phyloP scores from a whole-genome alignment of 2,797 vertebrate species.

The Hoplostethus atlanticus region DNA sequence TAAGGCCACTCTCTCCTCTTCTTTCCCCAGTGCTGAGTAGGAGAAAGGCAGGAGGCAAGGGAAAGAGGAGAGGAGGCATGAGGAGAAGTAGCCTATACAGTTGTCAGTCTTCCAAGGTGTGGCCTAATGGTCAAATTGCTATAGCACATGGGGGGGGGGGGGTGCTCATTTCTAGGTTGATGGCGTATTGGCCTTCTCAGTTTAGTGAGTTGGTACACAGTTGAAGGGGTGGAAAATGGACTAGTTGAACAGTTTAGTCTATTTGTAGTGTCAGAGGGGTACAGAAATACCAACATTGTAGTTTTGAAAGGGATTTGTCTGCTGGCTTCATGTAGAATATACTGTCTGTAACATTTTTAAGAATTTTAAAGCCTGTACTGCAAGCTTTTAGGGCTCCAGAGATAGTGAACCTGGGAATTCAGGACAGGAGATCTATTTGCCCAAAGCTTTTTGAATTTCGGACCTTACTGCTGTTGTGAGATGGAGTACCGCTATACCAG shows the following conservation, averaged over 20 bases:
- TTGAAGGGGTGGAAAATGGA: slow-evolving; percentile 24
- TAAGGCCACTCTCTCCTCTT: background rate
- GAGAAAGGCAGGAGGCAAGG: background rate
- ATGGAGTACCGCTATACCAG: slow-evolving; percentile 67
- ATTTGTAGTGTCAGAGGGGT: slow-evolving; percentile 12
- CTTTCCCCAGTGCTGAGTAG: background rate
- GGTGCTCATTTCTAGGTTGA: slow-evolving; percentile 41
- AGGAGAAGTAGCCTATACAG: slow-evolving; percentile 29
- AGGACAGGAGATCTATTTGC: slow-evolving; percentile 5
- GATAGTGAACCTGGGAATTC: slow-evolving; percentile 28
- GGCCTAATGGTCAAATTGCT: slow-evolving; percentile 44
- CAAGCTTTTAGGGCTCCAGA: background rate
- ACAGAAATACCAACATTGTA: slow-evolving; percentile 1
- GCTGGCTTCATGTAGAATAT: background rate
- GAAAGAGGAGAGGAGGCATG: slow-evolving; percentile 1
- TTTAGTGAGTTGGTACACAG: slow-evolving; percentile 20
- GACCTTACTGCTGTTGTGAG: slow-evolving; percentile 23
- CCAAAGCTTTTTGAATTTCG: slow-evolving; percentile 10
- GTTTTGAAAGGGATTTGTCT: background rate
- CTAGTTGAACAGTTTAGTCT: slow-evolving; percentile 7
- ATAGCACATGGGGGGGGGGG: slow-evolving; percentile 28
- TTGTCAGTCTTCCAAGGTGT: slow-evolving; percentile 38
- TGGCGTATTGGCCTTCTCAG: slow-evolving; percentile 13
- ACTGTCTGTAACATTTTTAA: background rate
- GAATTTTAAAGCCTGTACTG: background rate